Percentiles rank a stretch among this genome's conserved stretches.
Evolutionary conservation across 2,888 invertebrate species (phyloP).

Genomic region (Xanthorhoe spadicearia): DNA sequence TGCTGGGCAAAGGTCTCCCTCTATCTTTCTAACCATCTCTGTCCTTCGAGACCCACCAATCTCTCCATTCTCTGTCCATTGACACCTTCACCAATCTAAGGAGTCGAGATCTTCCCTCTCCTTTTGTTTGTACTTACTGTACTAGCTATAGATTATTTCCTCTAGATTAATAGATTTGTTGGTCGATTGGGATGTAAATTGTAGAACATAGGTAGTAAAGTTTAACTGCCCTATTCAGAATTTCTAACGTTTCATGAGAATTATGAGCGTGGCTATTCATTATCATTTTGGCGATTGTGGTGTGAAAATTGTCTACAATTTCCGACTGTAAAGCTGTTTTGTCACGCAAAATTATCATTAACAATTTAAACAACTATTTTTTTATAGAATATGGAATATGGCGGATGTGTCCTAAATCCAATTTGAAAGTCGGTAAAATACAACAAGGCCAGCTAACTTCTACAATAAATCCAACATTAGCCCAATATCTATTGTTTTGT

Average conservation of each 20-base stretch:
- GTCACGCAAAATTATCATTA: constrained; percentile 46
- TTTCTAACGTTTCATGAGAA: not conserved
- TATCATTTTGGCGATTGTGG: constrained; percentile 24
- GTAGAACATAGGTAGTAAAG: not conserved
- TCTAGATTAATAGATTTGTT: not conserved
- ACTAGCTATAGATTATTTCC: not conserved
- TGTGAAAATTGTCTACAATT: constrained; percentile 40
- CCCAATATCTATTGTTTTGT: not conserved
- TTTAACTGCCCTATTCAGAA: not conserved
- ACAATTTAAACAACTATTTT: constrained; percentile 5
- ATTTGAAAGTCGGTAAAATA: too few relatives aligned
- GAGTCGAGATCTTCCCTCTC: too few relatives aligned
- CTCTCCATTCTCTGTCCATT: too few relatives aligned
- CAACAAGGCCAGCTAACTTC: too few relatives aligned
- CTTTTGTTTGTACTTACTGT: too few relatives aligned
- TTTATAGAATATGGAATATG: too few relatives aligned
- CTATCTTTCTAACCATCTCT: too few relatives aligned
- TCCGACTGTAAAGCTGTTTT: constrained; percentile 36
- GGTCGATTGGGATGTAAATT: not conserved
- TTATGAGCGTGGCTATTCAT: constrained; percentile 3
- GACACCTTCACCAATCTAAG: too few relatives aligned
- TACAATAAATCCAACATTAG: too few relatives aligned
- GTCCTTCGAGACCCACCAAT: too few relatives aligned
- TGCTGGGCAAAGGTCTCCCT: too few relatives aligned
- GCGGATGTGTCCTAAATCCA: too few relatives aligned